Evolutionary conservation across 1,140 invertebrate species (phyloP).

Genomic region (Leptoteleia sp.): DNA sequence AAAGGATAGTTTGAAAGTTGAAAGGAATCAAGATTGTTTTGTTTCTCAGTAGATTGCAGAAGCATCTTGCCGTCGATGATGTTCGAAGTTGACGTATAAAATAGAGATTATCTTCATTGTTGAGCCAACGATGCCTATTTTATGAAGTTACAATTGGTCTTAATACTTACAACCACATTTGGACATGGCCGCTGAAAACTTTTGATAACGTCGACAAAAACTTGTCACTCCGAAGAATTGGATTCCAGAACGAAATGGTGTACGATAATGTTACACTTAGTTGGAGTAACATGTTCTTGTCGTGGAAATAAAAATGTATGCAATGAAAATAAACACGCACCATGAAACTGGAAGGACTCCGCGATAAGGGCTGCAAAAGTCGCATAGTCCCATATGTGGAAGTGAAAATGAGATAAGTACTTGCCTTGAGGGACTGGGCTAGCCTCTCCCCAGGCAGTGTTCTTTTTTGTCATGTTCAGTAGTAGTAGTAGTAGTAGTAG

Average conservation of each 20-base stretch:
- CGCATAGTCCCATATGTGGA: constrained; percentile 74
- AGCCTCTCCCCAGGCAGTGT: constrained; percentile 82
- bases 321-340: constrained; percentile 65
- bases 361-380: constrained; percentile 74
- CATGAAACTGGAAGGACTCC: constrained; percentile 67
- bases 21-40: background rate
- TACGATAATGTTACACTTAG: background rate
- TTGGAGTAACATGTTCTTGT: constrained; percentile 72
- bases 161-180: constrained; percentile 59
- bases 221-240: constrained; percentile 37
- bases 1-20: constrained; percentile 24
- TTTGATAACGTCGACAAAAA: constrained; percentile 33
- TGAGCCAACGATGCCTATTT: background rate
- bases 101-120: background rate
- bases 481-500: constrained; percentile 81
- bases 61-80: constrained; percentile 21
- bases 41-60: background rate
- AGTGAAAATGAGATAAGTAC: constrained; percentile 80
- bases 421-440: constrained; percentile 81
- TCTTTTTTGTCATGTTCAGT: constrained; percentile 81
- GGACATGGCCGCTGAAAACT: constrained; percentile 62
- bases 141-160: background rate
- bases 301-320: constrained; percentile 42
- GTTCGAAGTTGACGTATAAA: background rate
- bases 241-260: background rate